phyloP scores from a whole-genome alignment of 2,888 invertebrate species.

The Malachius bipustulatus region DNA sequence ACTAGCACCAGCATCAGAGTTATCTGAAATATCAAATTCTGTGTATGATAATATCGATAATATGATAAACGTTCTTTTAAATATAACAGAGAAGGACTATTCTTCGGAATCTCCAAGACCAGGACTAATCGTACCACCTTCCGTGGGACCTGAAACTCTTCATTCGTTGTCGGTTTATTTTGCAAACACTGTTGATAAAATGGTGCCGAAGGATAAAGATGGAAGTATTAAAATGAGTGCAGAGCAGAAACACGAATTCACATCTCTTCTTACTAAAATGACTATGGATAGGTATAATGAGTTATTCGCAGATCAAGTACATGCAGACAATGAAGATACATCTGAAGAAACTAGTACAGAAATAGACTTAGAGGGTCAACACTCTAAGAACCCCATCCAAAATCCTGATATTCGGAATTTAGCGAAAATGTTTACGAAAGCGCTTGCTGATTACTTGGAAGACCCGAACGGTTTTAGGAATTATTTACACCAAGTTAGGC shows the following conservation, averaged over 20 bases:
- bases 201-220: constrained; percentile 33
- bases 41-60: constrained; percentile 52
- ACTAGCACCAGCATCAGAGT: constrained; percentile 20
- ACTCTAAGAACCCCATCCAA: constrained; percentile 52
- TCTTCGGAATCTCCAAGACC: constrained; percentile 41
- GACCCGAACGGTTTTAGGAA: constrained; percentile 72
- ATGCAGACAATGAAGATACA: constrained; percentile 16
- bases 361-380: constrained; percentile 46
- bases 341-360: constrained; percentile 12
- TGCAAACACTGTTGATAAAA: constrained; percentile 54
- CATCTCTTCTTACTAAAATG: constrained; percentile 51
- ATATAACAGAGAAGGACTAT: constrained; percentile 44
- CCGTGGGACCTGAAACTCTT: constrained; percentile 63
- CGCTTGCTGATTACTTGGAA: constrained; percentile 68
- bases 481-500: constrained; percentile 63
- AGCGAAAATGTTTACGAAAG: constrained; percentile 75
- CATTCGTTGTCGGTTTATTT: constrained; percentile 72
- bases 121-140: constrained; percentile 58
- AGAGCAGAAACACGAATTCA: constrained; percentile 39
- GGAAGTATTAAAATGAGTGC: constrained; percentile 8
- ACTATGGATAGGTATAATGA: constrained; percentile 52
- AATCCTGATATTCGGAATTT: constrained; percentile 60
- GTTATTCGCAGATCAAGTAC: constrained; percentile 32
- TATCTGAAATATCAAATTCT: not conserved
- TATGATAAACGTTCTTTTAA: constrained; percentile 54